These are phyloP conservation scores for Gnathonemus echidnorhynchus DNA, from an alignment of 2,113 vertebrate genomes.

Conservation along the genomic window DNA sequence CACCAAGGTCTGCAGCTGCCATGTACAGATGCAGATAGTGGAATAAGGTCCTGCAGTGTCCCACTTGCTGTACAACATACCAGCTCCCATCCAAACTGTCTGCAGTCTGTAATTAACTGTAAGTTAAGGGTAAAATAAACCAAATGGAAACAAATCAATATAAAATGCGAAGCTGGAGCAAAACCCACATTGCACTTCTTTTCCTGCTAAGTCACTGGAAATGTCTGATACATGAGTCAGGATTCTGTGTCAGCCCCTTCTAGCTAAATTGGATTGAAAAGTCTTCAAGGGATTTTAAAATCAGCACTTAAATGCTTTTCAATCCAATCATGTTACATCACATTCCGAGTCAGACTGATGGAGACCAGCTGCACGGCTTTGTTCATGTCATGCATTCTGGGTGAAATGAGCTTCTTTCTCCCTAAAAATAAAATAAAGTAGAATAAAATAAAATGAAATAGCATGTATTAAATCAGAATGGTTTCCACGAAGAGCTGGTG, in stretches of 20 bases:
- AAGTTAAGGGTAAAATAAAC: conserved; percentile 1
- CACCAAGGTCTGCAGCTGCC: background rate
- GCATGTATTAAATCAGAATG: background rate
- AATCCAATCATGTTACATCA: background rate
- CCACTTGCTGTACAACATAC: background rate
- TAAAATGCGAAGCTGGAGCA: background rate
- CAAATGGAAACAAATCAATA: conserved; percentile 16
- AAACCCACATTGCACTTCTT: background rate
- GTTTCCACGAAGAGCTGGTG: background rate
- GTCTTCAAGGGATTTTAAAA: background rate
- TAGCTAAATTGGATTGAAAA: conserved; percentile 6
- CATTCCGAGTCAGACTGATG: background rate
- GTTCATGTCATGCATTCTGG: background rate
- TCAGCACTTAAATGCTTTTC: conserved; percentile 7
- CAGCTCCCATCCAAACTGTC: background rate
- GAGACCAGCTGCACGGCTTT: background rate
- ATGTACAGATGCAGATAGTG: background rate
- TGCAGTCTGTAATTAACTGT: conserved; percentile 3
- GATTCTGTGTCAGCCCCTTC: background rate
- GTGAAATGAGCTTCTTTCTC: background rate
- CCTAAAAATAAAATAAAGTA: background rate
- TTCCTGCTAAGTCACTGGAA: conserved; percentile 23
- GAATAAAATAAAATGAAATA: background rate
- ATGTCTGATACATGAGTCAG: conserved; percentile 10
- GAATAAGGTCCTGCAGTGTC: background rate